These are phyloP conservation scores for Aricia agestis DNA, from an alignment of 1,140 invertebrate species.

Conservation along the genomic window DNA sequence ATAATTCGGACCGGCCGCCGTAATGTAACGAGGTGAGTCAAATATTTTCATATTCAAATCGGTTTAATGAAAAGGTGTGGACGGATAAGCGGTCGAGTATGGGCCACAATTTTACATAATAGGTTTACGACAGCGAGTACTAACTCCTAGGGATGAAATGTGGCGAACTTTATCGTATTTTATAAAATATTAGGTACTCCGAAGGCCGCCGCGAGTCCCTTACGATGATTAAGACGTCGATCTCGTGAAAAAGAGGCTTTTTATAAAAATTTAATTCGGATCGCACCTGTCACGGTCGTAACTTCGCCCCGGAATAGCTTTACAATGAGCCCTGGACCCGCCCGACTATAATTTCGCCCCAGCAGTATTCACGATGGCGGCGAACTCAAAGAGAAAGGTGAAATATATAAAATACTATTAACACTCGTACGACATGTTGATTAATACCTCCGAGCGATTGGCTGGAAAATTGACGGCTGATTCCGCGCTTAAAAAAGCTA, in stretches of 20 bases:
- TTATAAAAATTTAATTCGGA: conserved; percentile 70
- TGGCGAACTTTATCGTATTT: background rate
- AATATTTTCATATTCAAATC: background rate
- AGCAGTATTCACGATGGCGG: conserved; percentile 51
- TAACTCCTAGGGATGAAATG: background rate
- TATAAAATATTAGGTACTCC: background rate
- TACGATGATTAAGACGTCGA: conserved; percentile 58
- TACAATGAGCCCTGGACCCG: conserved; percentile 64
- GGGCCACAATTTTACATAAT: background rate
- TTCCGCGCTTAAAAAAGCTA: conserved; percentile 32
- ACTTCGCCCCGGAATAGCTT: conserved; percentile 63
- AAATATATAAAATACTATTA: conserved; percentile 63
- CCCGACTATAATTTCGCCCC: conserved; percentile 51
- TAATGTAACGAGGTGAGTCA: background rate
- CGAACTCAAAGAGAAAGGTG: conserved; percentile 58
- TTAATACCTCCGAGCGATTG: conserved; percentile 47
- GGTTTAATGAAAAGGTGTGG: background rate
- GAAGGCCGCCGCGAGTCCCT: conserved; percentile 36
- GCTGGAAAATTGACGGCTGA: conserved; percentile 45
- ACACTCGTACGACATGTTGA: conserved; percentile 60
- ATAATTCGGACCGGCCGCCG: background rate
- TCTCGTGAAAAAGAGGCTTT: conserved; percentile 65
- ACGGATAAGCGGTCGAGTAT: background rate
- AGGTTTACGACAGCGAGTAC: background rate
- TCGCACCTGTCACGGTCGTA: conserved; percentile 72